A percentile compares a stretch with the other conserved stretches of the same genome.
These are phyloP conservation scores for Cinclus mexicanus DNA, from an alignment of 2,113 vertebrate genomes.

Conservation along the genomic window DNA sequence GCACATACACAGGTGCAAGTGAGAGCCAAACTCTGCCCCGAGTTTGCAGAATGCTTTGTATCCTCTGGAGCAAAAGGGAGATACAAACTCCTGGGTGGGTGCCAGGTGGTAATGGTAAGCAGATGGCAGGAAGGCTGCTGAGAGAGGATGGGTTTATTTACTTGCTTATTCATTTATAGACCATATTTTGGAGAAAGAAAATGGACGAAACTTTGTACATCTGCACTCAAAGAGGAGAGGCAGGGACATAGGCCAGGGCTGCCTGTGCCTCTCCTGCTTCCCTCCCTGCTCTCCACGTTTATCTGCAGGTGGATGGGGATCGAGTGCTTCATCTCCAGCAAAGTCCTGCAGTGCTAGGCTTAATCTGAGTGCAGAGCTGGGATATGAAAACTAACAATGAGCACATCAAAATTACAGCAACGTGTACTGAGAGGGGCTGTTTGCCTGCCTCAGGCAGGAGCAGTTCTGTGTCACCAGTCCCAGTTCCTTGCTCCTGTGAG, in stretches of 20 bases:
- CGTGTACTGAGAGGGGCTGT: not conserved
- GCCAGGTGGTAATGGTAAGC: conserved; percentile 53
- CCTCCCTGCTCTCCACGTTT: fast-evolving
- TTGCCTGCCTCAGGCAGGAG: not conserved
- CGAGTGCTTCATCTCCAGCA: not conserved
- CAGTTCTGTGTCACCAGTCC: fast-evolving
- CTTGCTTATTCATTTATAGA: conserved; percentile 26
- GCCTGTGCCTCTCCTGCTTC: fast-evolving
- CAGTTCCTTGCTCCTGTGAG: not conserved
- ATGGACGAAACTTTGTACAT: not conserved
- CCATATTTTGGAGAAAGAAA: not conserved
- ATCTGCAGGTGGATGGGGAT: not conserved
- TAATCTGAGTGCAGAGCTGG: not conserved
- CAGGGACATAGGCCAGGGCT: fast-evolving
- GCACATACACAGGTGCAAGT: not conserved
- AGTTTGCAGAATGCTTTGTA: not conserved
- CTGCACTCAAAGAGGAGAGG: not conserved
- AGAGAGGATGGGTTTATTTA: conserved; percentile 37
- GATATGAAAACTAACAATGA: not conserved
- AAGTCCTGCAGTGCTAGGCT: not conserved
- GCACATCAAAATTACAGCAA: not conserved
- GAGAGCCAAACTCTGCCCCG: not conserved
- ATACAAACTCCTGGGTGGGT: not conserved
- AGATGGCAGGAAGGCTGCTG: conserved; percentile 52
- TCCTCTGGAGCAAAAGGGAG: not conserved